A percentile compares a stretch with the other conserved stretches of the same genome.
These are phyloP conservation scores for Dysmachus trigonus DNA, from an alignment of 2,888 invertebrate species.

Conservation along the genomic window DNA sequence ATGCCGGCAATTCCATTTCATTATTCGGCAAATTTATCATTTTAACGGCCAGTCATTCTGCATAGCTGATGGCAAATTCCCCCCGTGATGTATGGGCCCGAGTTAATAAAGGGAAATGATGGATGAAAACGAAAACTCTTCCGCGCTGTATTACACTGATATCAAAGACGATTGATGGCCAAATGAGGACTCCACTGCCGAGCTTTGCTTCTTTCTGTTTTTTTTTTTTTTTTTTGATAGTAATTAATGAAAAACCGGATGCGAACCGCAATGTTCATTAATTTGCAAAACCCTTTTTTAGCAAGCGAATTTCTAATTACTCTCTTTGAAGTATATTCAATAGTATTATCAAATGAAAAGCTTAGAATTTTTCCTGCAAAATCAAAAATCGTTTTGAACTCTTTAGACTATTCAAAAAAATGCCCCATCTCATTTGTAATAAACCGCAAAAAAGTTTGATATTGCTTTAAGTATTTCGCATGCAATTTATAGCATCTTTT, in stretches of 20 bases:
- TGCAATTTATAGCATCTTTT: too few relatives aligned
- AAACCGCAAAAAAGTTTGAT: too few relatives aligned
- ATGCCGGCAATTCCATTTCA: constrained; percentile 46
- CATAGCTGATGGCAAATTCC: constrained; percentile 45
- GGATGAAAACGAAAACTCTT: constrained; percentile 44
- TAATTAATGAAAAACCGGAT: background rate
- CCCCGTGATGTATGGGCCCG: constrained; percentile 36
- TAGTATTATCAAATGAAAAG: too few relatives aligned
- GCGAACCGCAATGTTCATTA: background rate
- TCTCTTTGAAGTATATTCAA: too few relatives aligned
- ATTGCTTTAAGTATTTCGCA: too few relatives aligned
- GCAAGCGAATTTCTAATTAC: too few relatives aligned
- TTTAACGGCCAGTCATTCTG: constrained; percentile 46
- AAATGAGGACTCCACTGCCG: background rate
- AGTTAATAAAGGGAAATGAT: constrained; percentile 45
- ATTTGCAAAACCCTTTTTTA: too few relatives aligned
- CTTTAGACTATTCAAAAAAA: too few relatives aligned
- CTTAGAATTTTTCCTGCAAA: too few relatives aligned
- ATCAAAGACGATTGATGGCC: constrained; percentile 39
- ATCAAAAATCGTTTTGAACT: too few relatives aligned
- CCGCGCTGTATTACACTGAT: constrained; percentile 1
- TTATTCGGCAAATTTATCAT: constrained; percentile 45
- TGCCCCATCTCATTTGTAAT: too few relatives aligned
- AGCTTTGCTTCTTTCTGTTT: background rate
- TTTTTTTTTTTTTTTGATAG: background rate